A percentile compares a stretch with the other conserved stretches of the same genome.
These are phyloP conservation scores for Eupithecia vulgata DNA, from an alignment of 2,888 invertebrate species.

Conservation along the genomic window DNA sequence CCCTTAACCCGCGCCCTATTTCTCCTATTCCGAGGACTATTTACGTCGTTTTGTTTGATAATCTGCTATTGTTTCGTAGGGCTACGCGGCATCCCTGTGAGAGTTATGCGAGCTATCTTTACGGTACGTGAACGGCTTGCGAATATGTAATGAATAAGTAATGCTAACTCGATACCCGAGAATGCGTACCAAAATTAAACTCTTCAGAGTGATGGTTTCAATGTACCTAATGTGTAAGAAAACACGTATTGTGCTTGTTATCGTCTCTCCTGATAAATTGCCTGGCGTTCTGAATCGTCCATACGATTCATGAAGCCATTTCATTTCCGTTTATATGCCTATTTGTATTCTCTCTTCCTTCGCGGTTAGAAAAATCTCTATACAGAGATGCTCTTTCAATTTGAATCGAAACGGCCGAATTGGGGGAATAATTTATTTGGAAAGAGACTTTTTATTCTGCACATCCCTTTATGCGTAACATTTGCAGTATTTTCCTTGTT, in stretches of 20 bases:
- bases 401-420: slow-evolving; percentile 80
- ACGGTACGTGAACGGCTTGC: slow-evolving; percentile 75
- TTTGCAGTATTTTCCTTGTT: slow-evolving; percentile 61
- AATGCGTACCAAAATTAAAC: slow-evolving; percentile 44
- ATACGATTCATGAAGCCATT: slow-evolving; percentile 75
- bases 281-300: slow-evolving; percentile 62
- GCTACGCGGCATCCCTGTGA: slow-evolving; percentile 73
- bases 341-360: slow-evolving; percentile 78
- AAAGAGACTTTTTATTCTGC: slow-evolving; percentile 71
- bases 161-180: slow-evolving; percentile 48
- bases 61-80: slow-evolving; percentile 81
- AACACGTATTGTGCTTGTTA: slow-evolving; percentile 51
- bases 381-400: slow-evolving; percentile 79
- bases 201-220: slow-evolving; percentile 23
- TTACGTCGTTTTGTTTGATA: slow-evolving; percentile 83
- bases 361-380: slow-evolving; percentile 79
- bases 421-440: slow-evolving; percentile 78
- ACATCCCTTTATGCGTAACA: slow-evolving; percentile 65
- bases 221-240: slow-evolving; percentile 11
- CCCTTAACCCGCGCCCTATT: slow-evolving; percentile 79
- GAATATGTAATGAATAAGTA: slow-evolving; percentile 76
- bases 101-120: slow-evolving; percentile 82
- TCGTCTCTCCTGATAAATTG: slow-evolving; percentile 61
- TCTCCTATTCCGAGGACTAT: slow-evolving; percentile 76
- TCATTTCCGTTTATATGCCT: slow-evolving; percentile 78